Conservation (phyloP, 2,797 vertebrate genomes). For the Furcifer pardalis region DNA sequence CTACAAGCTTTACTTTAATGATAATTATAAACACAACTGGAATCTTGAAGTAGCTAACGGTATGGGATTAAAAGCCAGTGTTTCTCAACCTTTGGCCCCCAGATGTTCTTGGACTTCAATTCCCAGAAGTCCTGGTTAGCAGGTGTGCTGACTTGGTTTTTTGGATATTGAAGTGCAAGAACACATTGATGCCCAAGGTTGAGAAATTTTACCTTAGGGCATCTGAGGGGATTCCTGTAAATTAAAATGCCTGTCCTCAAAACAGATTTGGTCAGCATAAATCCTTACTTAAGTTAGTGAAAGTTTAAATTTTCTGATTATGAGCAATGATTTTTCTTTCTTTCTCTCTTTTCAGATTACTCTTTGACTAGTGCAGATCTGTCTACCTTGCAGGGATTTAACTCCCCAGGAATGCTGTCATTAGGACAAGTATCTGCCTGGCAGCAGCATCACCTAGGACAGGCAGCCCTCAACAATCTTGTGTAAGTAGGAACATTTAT, state of each 20-base stretch:
- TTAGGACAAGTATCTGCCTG: conserved; percentile 97
- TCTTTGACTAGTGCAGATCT: conserved; percentile 96
- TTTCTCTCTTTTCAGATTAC: conserved; percentile 84
- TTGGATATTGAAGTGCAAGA: too few relatives aligned
- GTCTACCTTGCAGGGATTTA: conserved; percentile 94
- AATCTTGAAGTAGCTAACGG: not conserved
- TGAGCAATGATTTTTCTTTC: conserved; percentile 7
- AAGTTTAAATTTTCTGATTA: not conserved
- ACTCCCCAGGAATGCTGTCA: conserved; percentile 92
- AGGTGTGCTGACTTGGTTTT: too few relatives aligned
- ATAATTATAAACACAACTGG: not conserved
- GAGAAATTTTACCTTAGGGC: not conserved
- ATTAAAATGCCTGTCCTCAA: fast-evolving
- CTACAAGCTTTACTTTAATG: fast-evolving
- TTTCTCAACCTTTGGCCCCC: too few relatives aligned
- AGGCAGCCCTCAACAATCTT: conserved; percentile 94
- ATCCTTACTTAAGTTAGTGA: not conserved
- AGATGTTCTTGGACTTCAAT: too few relatives aligned
- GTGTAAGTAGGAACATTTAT: conserved; percentile 89
- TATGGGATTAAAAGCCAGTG: not conserved
- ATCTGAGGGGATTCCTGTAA: not conserved
- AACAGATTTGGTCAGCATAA: not conserved
- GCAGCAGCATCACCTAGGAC: conserved; percentile 98
- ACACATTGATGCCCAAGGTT: too few relatives aligned
- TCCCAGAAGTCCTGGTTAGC: too few relatives aligned